Evolutionary conservation across 1,140 invertebrate genomes (phyloP), one percentile per base, ranked within the genome.

Genomic region (Mya arenaria): DNA sequence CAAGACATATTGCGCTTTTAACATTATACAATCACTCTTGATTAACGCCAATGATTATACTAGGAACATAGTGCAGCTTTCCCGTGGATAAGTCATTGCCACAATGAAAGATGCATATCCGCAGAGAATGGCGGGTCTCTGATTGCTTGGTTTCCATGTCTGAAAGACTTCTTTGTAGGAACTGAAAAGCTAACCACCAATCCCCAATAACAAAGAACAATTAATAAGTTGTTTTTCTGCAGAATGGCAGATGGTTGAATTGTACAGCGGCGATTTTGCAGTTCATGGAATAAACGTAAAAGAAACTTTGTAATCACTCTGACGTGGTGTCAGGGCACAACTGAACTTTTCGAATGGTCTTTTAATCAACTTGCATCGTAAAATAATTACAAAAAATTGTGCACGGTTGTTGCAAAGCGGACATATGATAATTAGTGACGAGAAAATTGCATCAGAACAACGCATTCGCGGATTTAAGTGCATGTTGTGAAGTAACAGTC

Each of bases 171-270:
- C 82, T 79, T 85, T 85, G 84, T 85, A 82, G 28, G 30, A 63
- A 52, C 60, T 78, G 81, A 69, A 85, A 85, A 85, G 81, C 82
- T 72, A 85, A 85, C 84, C 84, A 75, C 82, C 84, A 85, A 84
- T 85, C 71, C 65, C 74, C 73, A 83, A 83, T 85, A 83, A 85
- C 84, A 85, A 85, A 85, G 84, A 83, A 85, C 84, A 85, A 85
- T 85, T 85, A 85, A 85, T 83, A 80, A 82, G 81, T 85, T 85
- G 84, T 83, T 85, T 85, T 85, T 85, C 74, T 83, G 68, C 69
- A 56, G 68, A 71, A 72, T 58, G 82, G 84, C 84, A 85, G 84
- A 85, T 85, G 84, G 80, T 75, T 80, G 74, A 73, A 80, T 71
- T 69, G 77, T 71, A 62, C 79, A 55, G 60, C 62, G 66, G 32